Evolutionary conservation across 2,888 invertebrate species (phyloP), one percentile per base, ranked within the genome.

Genomic region (Pelosia muscerda): DNA sequence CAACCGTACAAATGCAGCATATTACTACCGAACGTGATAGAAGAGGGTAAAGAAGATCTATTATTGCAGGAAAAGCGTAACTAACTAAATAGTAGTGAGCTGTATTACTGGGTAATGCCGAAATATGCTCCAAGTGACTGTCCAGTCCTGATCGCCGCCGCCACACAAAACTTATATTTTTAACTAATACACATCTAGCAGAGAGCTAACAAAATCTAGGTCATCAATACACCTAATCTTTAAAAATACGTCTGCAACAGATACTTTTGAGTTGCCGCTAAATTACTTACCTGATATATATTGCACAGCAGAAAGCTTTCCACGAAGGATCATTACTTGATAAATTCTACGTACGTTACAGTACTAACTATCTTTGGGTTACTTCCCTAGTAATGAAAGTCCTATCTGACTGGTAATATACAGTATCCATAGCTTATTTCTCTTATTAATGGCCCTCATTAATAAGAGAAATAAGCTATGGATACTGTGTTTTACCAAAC

Each of bases 191-290:
- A 34, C 22, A n/a, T 56, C 13, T 19, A 23, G 19, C 23, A n/a
- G 10, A 15, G 15, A 38, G 23, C 22, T 31, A 59, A 34, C 19
- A 31, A 42, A 62, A 57, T 61, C 22, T 9, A 49, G 42, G 19
- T 53, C 60, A 54, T 22, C 13, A 15, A 26, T 65, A 53, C 53
- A 58, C 13, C 58, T 65, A 65, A 11, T 31, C 25, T 65, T 25
- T 9, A 49, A 59, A 54, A 58, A 54, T 53, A 58, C 38, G 34
- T 65, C 54, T 34, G 8, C 6, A 25, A 65, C 31, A 49, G 23
- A 64, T 10, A 28, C 26, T 13, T 31, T 58, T 54, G 8, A 15
- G 8, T 26, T 26, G 25, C 23, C 31, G 19, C 2, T 23, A 3
- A 42, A 13, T 4, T 23, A 25, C 31, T 4, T 23, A 25, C 31